Percentiles rank a stretch among this genome's conserved stretches.
phyloP scores from a whole-genome alignment of 2,113 vertebrate genomes.

The Python bivittatus region DNA sequence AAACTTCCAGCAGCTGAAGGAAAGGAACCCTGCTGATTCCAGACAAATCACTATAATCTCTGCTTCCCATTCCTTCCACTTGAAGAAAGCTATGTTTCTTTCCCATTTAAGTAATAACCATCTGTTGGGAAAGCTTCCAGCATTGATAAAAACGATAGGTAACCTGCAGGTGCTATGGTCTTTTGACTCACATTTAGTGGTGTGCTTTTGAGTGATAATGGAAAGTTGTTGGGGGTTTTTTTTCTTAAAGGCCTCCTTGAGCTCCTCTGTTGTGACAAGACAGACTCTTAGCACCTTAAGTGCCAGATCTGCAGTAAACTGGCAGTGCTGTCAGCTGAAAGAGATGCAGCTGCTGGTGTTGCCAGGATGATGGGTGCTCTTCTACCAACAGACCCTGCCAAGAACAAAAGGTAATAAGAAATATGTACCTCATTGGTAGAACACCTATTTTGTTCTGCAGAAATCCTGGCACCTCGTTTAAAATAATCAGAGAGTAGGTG shows the following conservation, averaged over 20 bases:
- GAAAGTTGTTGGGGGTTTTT: not conserved
- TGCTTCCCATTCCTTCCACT: slow-evolving; percentile 38
- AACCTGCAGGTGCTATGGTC: slow-evolving; percentile 42
- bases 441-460: no score
- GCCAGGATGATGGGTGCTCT: not conserved
- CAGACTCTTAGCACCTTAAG: not conserved
- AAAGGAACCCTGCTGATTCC: slow-evolving; percentile 16
- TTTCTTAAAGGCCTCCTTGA: not conserved
- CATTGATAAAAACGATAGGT: slow-evolving; percentile 47
- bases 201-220: slow-evolving; percentile 8
- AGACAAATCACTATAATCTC: slow-evolving; percentile 66
- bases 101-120: slow-evolving; percentile 63
- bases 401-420: not conserved
- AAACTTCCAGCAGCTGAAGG: slow-evolving; percentile 34
- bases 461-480: no score
- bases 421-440: not conserved
- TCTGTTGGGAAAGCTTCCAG: slow-evolving; percentile 44
- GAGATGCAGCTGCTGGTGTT: not conserved
- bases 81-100: slow-evolving; percentile 26
- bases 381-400: no score
- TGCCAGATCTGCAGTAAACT: not conserved
- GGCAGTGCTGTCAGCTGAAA: not conserved
- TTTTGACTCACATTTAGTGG: slow-evolving; percentile 48
- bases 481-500: no score
- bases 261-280: slow-evolving; percentile 24